Base-by-base conservation (phyloP, 2,888 invertebrate genomes). In the Cabera pusaria region DNA sequence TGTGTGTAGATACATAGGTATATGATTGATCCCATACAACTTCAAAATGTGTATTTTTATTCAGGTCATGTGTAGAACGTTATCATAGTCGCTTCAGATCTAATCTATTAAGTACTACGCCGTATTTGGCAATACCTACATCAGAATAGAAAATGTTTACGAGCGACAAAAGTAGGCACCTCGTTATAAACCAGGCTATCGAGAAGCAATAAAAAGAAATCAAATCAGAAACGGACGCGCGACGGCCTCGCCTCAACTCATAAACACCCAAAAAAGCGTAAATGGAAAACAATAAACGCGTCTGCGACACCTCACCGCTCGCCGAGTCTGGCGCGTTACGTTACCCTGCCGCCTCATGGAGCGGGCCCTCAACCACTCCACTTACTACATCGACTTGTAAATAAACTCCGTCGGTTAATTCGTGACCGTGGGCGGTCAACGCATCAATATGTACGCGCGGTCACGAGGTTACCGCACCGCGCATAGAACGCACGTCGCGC, bases 401-500 rank as follows among this genome's bases (percentile, higher is more conserved):
- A 67, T 65, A 67, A 69, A 76, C 52, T 69, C 64, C 67, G 72
- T 56, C 63, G 78, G 70, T 56, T 72, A 64, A 65, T 57, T 60
- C 63, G 60, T 72, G 80, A 65, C 81, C 80, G 83, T 82, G 83
- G 85, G 82, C 83, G 86, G 85, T 76, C 81, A 78, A 59, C 72
- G 73, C 77, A 81, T 82, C 81, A 78, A 76, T 82, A 83, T 83
- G 84, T 75, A 73, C 71, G 80, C 69, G 72, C 80, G 82, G 81
- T 83, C 84, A 80, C 71, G 73, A 78, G 86, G 86, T 84, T 85
- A 78, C 69, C 81, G 82, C 72, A 72, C 76, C 65, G 59, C 48
- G 63, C 58, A 68, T 66, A 59, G 68, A 72, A 70, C 71, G 64
- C 70, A 61, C 60, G 60, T 65, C 60, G 50, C 40, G 26, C 32